Conservation (phyloP, 2,113 vertebrate species). For the Phyllostomus hastatus region DNA sequence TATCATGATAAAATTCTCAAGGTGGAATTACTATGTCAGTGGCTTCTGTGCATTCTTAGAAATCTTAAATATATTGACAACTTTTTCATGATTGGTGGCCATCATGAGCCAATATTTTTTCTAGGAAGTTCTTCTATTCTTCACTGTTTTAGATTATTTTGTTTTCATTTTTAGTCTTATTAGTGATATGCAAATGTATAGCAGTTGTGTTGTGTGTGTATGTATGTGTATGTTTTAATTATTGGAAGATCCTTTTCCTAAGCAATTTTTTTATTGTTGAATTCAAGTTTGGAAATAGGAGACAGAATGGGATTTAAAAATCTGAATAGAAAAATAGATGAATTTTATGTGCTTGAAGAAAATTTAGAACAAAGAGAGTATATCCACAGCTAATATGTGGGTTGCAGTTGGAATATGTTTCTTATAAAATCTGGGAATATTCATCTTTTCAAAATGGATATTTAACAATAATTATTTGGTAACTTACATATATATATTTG, state of each 20-base stretch:
- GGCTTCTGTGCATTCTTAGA: neutral
- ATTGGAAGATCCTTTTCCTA: neutral
- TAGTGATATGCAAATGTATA: neutral
- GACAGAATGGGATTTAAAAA: neutral
- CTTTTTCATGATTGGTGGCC: neutral
- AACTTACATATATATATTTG: neutral
- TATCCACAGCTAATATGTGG: neutral
- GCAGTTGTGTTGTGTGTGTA: neutral
- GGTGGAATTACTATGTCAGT: neutral
- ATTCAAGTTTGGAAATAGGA: neutral
- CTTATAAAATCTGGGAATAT: neutral
- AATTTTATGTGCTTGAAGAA: neutral
- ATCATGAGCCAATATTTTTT: neutral
- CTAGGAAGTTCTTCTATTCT: neutral
- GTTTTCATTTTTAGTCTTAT: neutral
- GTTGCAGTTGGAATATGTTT: neutral
- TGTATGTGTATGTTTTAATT: neutral
- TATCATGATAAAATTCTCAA: neutral
- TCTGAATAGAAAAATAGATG: neutral
- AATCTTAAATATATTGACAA: neutral
- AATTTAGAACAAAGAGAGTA: neutral
- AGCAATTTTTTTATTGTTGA: neutral
- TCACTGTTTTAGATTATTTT: neutral
- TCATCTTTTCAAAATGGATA: neutral
- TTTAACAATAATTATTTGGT: neutral